Base-by-base conservation (phyloP, 2,797 vertebrate genomes). In the Myotis myotis region DNA sequence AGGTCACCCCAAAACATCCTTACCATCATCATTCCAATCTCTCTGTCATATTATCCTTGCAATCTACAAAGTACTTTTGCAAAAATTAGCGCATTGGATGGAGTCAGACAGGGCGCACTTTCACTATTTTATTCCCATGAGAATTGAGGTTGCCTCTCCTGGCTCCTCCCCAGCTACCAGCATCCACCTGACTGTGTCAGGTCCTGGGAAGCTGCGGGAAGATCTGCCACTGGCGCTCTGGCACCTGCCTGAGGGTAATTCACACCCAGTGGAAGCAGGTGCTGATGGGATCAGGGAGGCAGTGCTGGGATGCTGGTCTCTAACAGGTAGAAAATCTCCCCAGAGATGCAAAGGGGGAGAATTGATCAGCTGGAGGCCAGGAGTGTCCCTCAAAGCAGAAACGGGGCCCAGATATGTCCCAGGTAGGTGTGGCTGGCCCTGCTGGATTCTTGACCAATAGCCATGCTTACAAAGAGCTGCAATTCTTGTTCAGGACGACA, bases 191-290 rank as follows among this genome's bases (percentile, higher is more conserved):
- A 5, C 36, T 5, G 5, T 1, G 2, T 72, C 71, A 28, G 75
- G 57, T 20, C 28, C 78, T 20, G 20, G 92, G 64, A 74, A 13
- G 70, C 20, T 30, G 3, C 33, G 17, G 47, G 28, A 55, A 68
- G 57, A 22, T 44, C 81, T 36, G 53, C 22, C 2, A 0, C 7
- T 8, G 30, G 66, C 0, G 3, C 41, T 33, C 72, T 6, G 44
- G 70, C 47, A 23, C 30, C 62, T 76, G 19, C 55, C 44, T 4
- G 2, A 8, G 19, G 16, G 16, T 75, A 4, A 20, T 72, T 51
- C n/a, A 9, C 9, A 28, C 23, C 62, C 33, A 55, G n/a, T 30
- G 38, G 66, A 30, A 71, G 81, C 47, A 0, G 0, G 0, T 17
- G 49, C 76, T 28, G 49, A 36, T 1, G 1, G 8, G 12, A 80